These are phyloP conservation scores for Echinarachnius parma DNA, from an alignment of 53 echinoderm and acorn worm genomes.

Conservation along the genomic window DNA sequence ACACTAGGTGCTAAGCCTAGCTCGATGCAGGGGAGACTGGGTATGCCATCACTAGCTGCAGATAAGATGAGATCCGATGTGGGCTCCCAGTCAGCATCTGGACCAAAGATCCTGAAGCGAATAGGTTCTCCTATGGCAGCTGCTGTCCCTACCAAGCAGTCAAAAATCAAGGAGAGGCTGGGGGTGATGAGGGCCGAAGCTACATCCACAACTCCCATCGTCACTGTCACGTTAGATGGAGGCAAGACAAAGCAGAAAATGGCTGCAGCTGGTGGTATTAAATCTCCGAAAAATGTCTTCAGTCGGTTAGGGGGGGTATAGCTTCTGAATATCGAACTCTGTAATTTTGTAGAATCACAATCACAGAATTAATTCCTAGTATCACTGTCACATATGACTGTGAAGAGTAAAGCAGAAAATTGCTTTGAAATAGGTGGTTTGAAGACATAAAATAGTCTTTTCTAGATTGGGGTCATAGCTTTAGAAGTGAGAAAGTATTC, in stretches of 20 bases:
- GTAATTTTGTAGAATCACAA: no score
- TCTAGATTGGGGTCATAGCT: no score
- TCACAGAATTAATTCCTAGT: no score
- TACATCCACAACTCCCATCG: constrained; percentile 90
- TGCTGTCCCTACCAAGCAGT: constrained; percentile 39
- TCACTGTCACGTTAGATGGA: constrained; percentile 63
- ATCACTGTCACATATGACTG: no score
- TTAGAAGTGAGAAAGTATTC: no score
- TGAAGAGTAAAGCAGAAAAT: no score
- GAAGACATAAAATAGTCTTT: no score
- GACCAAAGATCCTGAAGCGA: constrained; percentile 10
- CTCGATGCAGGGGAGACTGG: constrained; percentile 20
- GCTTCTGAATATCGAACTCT: no score
- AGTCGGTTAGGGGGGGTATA: constrained; percentile 32
- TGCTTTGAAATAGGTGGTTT: no score
- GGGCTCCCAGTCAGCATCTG: constrained; percentile 13
- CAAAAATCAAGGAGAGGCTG: constrained; percentile 68
- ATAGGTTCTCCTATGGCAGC: constrained; percentile 26
- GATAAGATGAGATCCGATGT: constrained; percentile 23
- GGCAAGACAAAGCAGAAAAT: not conserved
- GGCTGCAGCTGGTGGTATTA: not conserved
- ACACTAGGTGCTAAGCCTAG: constrained; percentile 16
- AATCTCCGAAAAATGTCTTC: constrained; percentile 25
- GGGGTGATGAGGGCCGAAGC: constrained; percentile 89
- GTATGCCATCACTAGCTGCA: not conserved